Evolutionary conservation across 2,797 vertebrate genomes (phyloP).

Genomic region (Pipistrellus kuhlii): DNA sequence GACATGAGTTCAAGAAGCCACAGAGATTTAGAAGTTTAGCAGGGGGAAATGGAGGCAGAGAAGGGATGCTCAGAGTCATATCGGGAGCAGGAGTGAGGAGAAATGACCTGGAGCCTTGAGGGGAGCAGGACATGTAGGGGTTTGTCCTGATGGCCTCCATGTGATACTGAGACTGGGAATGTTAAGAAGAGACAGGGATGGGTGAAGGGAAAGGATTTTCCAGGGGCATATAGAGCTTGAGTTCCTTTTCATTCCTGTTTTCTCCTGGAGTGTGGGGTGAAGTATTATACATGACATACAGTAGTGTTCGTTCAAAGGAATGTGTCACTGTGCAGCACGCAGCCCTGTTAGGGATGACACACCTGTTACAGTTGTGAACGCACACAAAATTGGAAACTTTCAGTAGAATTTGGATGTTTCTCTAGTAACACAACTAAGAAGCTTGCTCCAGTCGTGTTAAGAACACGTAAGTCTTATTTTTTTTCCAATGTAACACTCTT

Average conservation of each 20-base stretch:
- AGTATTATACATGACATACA: rapidly evolving
- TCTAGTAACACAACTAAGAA: neutral
- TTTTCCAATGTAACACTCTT: neutral
- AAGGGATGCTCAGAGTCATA: neutral
- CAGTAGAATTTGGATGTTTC: neutral
- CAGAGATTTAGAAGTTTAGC: neutral
- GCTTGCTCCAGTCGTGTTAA: neutral
- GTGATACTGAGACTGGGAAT: neutral
- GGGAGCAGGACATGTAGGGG: neutral
- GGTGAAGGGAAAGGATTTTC: neutral
- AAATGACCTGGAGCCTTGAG: neutral
- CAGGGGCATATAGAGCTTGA: neutral
- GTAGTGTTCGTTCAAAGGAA: neutral
- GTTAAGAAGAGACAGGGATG: neutral
- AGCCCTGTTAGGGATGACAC: neutral
- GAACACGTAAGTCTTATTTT: neutral
- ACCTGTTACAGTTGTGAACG: neutral
- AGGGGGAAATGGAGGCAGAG: neutral
- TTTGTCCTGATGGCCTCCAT: neutral
- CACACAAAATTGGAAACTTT: neutral
- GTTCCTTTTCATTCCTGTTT: neutral
- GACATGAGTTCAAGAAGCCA: neutral
- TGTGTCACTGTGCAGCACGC: rapidly evolving
- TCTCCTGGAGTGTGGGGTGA: no score
- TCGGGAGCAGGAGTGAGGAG: neutral